Conservation (phyloP, 2,113 vertebrate genomes). For the Taxidea taxus region DNA sequence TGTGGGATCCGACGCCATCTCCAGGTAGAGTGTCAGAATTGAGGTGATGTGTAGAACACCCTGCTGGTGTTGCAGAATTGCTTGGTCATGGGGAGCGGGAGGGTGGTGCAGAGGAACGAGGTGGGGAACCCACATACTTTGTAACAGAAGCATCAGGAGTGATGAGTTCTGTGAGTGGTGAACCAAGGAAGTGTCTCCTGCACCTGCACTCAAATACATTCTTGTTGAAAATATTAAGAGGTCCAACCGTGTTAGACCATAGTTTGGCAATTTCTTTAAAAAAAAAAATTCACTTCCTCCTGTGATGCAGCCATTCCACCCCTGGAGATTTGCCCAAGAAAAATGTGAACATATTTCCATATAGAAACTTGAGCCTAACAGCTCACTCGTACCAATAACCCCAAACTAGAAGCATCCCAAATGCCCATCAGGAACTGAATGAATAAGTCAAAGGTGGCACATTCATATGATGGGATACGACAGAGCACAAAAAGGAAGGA, state of each 20-base stretch:
- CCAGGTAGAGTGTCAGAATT: background rate
- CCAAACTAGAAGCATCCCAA: background rate
- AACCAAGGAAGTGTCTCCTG: background rate
- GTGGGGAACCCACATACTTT: background rate
- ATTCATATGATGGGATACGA: background rate
- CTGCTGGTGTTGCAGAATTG: background rate
- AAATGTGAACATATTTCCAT: background rate
- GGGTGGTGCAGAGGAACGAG: background rate
- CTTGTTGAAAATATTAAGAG: background rate
- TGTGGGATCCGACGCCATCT: background rate
- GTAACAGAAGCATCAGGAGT: background rate
- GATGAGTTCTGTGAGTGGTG: background rate
- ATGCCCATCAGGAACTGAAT: background rate
- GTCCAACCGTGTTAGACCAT: background rate
- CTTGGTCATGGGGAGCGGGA: background rate
- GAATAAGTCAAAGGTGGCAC: background rate
- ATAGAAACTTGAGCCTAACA: background rate
- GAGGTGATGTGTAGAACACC: background rate
- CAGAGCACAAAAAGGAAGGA: background rate
- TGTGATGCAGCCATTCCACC: background rate
- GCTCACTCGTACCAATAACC: background rate
- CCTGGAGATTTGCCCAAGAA: background rate
- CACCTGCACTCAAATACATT: background rate
- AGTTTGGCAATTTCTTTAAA: background rate
- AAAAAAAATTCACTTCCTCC: background rate